Base-by-base conservation (phyloP, 2,113 vertebrate genomes). In the Clarias magur region DNA sequence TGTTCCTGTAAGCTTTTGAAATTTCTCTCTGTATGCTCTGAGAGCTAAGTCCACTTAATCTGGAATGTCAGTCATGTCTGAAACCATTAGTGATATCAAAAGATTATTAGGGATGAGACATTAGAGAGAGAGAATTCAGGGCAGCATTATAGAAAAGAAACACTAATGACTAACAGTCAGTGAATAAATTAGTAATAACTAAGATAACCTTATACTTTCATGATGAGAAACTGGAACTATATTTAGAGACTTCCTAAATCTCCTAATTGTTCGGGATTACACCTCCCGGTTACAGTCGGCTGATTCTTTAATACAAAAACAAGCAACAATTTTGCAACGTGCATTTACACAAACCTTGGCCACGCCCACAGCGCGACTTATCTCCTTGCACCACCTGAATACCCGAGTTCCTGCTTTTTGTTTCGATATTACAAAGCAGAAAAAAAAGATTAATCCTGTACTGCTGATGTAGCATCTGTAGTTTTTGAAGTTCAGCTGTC, bases 181-280 rank as follows among this genome's bases (percentile, higher is more conserved):
- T 11, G 54, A 5, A 15, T n/a, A 78, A 54, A 80, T 56, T 6
- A 23, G 21, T 30, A 57, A 30, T 59, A 60, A 34, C 27, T 38
- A 17, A 10, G 34, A 59, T 12, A 12, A 30, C 12, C 30, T 10
- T 21, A n/a, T 25, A 21, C 16, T 59, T n/a, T 54, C 30, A 25
- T 27, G 13, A 80, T 19, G 19, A 15, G 1, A 59, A 79, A 54
- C 30, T 27, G 6, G 9, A 68, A 19, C 62, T 63, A 56, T 34
- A 23, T 53, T 67, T 21, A 34, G 42, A 85, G 48, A 67, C 54
- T 27, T 48, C 16, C 25, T 65, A 53, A 85, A 78, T 63, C 84
- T 78, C 60, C 42, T 65, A 79, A 65, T 54, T 79, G 60, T 21
- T 79, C 73, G 21, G 84, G 67, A 59, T 57, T 57, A 85, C 27